Conservation (phyloP, 2,797 vertebrate genomes). For the Moxostoma hubbsi region DNA sequence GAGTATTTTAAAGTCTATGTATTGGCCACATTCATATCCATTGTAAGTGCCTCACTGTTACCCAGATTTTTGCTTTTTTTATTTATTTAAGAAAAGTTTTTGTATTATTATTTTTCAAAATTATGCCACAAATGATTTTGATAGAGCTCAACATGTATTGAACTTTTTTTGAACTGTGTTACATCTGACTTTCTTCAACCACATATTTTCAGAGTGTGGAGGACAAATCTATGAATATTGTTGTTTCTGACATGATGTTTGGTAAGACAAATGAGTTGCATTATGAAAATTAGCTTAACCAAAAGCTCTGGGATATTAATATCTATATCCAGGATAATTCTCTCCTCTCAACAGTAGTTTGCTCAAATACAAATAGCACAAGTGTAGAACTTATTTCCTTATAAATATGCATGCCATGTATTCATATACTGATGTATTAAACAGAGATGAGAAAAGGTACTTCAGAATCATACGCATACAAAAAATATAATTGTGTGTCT, state of each 20-base stretch:
- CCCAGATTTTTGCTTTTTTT: no score
- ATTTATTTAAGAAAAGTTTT: no score
- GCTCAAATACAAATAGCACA: constrained; percentile 75
- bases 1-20: no score
- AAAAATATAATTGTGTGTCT: constrained; percentile 56
- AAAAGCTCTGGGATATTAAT: constrained; percentile 56
- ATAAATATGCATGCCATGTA: constrained; percentile 80
- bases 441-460: constrained; percentile 67
- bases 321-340: constrained; percentile 61
- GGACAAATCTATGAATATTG: constrained; percentile 37
- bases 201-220: constrained; percentile 3
- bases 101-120: no score
- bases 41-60: no score
- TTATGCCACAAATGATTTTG: no score
- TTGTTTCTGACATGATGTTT: constrained; percentile 43
- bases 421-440: constrained; percentile 79
- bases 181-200: neutral
- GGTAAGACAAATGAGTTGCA: constrained; percentile 44
- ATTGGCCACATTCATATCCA: no score
- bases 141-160: no score
- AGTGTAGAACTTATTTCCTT: constrained; percentile 69
- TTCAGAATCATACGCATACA: constrained; percentile 69
- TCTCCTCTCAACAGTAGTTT: constrained; percentile 75
- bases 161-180: neutral
- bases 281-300: constrained; percentile 60